These are phyloP conservation scores for Antedon bifida DNA, from an alignment of 35 echinoderm and acorn worm species.

Conservation along the genomic window DNA sequence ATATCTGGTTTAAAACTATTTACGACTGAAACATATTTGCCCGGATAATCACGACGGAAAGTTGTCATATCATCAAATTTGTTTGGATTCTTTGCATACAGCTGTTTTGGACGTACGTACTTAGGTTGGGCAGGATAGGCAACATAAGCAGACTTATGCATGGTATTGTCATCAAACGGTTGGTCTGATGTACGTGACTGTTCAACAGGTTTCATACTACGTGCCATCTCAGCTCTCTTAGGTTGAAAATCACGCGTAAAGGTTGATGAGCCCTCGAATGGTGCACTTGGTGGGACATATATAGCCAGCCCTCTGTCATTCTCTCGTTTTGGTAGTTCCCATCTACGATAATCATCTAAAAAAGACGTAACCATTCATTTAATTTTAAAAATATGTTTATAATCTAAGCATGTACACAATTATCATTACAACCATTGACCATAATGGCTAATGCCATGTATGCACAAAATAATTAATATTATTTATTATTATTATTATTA, in stretches of 20 bases:
- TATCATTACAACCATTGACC: neutral
- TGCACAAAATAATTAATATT: too few relatives aligned
- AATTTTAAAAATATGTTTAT: neutral
- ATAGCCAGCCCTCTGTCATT: conserved; percentile 23
- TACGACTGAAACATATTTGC: conserved; percentile 21
- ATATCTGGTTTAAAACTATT: conserved; percentile 66
- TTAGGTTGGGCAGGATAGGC: conserved; percentile 57
- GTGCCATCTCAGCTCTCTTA: conserved; percentile 37
- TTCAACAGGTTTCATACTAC: conserved; percentile 61
- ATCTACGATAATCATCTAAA: conserved; percentile 87
- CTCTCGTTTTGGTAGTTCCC: conserved; percentile 67
- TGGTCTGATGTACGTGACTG: conserved; percentile 37
- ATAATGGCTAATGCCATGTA: neutral
- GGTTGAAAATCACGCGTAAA: conserved; percentile 78
- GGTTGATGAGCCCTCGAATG: conserved; percentile 86
- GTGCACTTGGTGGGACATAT: conserved; percentile 65
- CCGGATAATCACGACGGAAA: conserved; percentile 61
- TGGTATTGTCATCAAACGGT: conserved; percentile 85
- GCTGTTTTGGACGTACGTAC: conserved; percentile 31
- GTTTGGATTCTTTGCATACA: conserved; percentile 55
- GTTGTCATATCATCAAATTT: conserved; percentile 77
- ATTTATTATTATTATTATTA: too few relatives aligned
- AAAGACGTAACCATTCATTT: neutral
- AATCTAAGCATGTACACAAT: too few relatives aligned
- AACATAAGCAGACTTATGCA: conserved; percentile 63